phyloP scores from a whole-genome alignment of 2,888 invertebrate species.

The Geophilus truncorum region DNA sequence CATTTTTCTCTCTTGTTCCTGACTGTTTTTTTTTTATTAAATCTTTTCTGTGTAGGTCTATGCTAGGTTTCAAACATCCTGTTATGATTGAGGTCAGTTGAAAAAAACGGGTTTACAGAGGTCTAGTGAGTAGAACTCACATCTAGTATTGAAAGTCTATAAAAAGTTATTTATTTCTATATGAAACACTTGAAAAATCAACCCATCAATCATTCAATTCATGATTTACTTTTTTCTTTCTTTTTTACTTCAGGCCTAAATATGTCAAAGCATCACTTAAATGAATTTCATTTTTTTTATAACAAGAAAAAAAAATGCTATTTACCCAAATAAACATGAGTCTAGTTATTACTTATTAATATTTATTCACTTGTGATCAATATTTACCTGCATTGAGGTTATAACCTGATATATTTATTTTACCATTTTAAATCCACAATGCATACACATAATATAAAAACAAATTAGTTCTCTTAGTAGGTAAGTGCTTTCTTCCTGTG shows the following conservation, averaged over 20 bases:
- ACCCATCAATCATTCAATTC: too few relatives aligned
- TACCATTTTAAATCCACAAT: not conserved
- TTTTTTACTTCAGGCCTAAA: too few relatives aligned
- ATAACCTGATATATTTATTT: not conserved
- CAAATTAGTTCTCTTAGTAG: not conserved
- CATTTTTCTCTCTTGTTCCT: not conserved
- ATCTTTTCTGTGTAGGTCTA: not conserved
- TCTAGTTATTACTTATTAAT: too few relatives aligned
- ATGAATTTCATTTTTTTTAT: too few relatives aligned
- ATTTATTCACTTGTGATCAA: too few relatives aligned
- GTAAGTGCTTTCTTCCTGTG: conserved; percentile 3
- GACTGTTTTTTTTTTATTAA: not conserved
- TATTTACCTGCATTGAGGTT: not conserved
- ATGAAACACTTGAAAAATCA: too few relatives aligned
- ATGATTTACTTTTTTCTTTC: too few relatives aligned
- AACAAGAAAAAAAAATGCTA: too few relatives aligned
- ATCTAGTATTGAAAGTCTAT: too few relatives aligned
- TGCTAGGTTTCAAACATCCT: not conserved
- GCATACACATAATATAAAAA: not conserved
- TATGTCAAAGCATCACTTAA: too few relatives aligned
- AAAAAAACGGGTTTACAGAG: not conserved
- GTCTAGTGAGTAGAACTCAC: not conserved
- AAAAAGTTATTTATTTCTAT: too few relatives aligned
- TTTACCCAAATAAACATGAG: too few relatives aligned
- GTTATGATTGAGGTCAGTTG: not conserved